These are phyloP conservation scores for Prolemur simus DNA, from an alignment of 2,113 vertebrate species.

Conservation along the genomic window DNA sequence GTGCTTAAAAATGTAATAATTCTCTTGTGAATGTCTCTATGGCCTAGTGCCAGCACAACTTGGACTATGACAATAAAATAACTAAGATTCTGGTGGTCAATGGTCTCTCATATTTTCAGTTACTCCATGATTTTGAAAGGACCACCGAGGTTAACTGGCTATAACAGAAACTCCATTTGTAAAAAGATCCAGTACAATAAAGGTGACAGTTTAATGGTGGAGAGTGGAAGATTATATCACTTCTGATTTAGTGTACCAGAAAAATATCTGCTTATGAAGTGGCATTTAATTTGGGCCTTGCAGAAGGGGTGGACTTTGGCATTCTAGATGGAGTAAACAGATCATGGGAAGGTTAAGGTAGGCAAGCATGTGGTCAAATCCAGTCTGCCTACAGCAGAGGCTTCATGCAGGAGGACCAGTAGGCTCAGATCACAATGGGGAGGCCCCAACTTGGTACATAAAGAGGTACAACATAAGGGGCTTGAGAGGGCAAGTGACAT, in stretches of 20 bases:
- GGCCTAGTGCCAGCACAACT: neutral
- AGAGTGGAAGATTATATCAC: neutral
- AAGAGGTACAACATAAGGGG: neutral
- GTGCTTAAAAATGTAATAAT: neutral
- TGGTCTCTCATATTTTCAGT: neutral
- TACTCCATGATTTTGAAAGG: neutral
- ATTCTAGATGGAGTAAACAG: neutral
- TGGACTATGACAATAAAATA: neutral
- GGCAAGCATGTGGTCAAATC: neutral
- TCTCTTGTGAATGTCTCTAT: neutral
- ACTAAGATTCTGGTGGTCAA: neutral
- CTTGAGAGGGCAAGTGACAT: neutral
- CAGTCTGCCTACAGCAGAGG: neutral
- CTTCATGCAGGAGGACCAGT: neutral
- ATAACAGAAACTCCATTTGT: neutral
- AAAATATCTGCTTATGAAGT: neutral
- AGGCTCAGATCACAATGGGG: fast-evolving
- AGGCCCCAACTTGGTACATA: neutral
- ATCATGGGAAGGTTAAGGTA: neutral
- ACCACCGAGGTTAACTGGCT: neutral
- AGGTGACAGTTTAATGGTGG: neutral
- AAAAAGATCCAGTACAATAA: neutral
- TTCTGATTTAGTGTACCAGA: neutral
- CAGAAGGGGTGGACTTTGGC: neutral
- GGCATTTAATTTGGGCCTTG: neutral